Evolutionary conservation across 2,113 vertebrate genomes (phyloP).

Genomic region (Tyrannus savana): DNA sequence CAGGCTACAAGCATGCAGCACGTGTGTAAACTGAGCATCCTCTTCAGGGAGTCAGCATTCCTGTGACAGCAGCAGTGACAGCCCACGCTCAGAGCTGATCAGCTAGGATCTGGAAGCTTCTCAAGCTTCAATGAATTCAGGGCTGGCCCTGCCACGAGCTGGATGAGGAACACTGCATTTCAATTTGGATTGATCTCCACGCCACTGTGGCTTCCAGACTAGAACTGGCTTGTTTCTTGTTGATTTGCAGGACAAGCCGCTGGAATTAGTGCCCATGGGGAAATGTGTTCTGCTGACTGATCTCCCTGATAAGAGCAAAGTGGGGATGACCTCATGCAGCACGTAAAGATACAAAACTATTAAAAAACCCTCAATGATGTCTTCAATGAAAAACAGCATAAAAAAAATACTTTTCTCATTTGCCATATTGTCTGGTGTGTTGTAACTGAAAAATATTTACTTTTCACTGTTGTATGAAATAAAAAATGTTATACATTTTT

Average conservation of each 20-base stretch:
- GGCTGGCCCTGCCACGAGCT: background rate
- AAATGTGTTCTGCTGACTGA: background rate
- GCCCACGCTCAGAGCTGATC: background rate
- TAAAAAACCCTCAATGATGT: accelerated
- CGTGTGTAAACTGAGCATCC: background rate
- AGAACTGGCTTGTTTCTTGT: background rate
- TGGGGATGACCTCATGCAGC: background rate
- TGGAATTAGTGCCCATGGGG: background rate
- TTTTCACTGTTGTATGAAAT: background rate
- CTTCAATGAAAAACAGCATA: background rate
- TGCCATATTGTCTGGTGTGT: background rate
- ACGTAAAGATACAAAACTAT: background rate
- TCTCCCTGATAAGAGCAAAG: background rate
- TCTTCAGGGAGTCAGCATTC: background rate
- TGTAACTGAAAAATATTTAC: background rate
- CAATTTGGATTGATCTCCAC: background rate
- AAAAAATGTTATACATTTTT: background rate
- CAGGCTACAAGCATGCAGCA: background rate
- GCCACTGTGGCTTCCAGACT: background rate
- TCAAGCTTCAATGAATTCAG: background rate
- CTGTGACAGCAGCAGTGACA: background rate
- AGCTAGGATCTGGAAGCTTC: background rate
- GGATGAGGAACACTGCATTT: background rate
- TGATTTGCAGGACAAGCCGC: background rate
- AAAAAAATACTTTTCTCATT: background rate